Percentiles rank a stretch among this genome's conserved stretches.
Conservation (phyloP, 2,888 invertebrate species). For the Therioaphis trifolii region DNA sequence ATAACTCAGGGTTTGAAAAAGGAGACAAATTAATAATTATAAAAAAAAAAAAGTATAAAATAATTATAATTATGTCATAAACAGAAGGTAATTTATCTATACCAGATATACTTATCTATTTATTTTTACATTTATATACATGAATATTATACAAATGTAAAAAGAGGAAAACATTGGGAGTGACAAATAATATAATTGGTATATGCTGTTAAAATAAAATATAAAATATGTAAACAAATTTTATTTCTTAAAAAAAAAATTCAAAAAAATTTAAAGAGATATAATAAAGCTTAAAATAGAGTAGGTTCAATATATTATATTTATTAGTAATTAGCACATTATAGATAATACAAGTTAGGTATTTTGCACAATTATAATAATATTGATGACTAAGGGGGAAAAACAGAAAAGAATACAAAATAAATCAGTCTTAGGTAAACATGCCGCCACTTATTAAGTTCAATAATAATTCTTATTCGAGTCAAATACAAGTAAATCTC, state of each 20-base stretch:
- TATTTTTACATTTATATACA: too few relatives aligned
- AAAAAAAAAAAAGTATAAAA: not conserved
- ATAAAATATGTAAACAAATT: conserved; percentile 14
- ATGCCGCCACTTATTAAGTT: not conserved
- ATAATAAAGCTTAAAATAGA: conserved; percentile 14
- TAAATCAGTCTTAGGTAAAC: conserved; percentile 62
- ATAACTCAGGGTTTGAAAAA: not conserved
- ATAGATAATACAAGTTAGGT: conserved; percentile 28
- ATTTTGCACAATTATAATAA: conserved; percentile 39
- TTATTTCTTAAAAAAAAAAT: conserved; percentile 19
- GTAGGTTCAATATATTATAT: not conserved
- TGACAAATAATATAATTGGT: not conserved
- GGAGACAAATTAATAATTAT: not conserved
- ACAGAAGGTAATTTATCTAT: too few relatives aligned
- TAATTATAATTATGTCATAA: too few relatives aligned
- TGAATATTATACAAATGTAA: not conserved
- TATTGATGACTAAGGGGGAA: conserved; percentile 15
- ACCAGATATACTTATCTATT: too few relatives aligned
- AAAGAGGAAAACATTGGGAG: not conserved
- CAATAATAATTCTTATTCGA: conserved; percentile 14
- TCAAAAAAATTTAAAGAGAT: conserved; percentile 17
- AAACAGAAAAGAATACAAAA: conserved; percentile 36
- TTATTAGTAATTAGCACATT: conserved; percentile 49
- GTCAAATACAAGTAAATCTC: not conserved
- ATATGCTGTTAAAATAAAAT: conserved; percentile 5